Conservation (phyloP, 2,888 invertebrate genomes). For the Cantharis nigra region DNA sequence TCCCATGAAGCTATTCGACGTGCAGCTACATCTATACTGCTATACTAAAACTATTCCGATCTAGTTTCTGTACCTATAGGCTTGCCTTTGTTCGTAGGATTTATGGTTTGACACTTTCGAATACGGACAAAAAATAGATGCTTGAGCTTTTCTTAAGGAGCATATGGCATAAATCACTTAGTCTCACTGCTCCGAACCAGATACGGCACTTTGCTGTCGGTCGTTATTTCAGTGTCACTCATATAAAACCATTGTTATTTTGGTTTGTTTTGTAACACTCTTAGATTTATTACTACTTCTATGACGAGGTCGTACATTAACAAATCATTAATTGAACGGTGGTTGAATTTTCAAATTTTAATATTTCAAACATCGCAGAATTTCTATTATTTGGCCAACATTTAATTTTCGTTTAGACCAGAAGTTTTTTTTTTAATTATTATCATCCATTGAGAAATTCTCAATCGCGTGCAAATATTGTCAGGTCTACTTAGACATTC, state of each 20-base stretch:
- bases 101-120: conserved; percentile 57
- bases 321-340: conserved; percentile 31
- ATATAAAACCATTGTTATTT: conserved; percentile 54
- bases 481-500: background rate
- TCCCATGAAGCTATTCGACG: background rate
- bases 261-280: conserved; percentile 55
- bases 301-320: conserved; percentile 22
- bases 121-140: conserved; percentile 56
- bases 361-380: background rate
- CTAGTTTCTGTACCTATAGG: conserved; percentile 31
- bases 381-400: background rate
- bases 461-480: background rate
- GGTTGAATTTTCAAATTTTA: background rate
- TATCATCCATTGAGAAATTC: background rate
- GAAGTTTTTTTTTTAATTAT: background rate
- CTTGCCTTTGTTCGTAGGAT: conserved; percentile 46
- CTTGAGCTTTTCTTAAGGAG: conserved; percentile 56
- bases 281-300: conserved; percentile 50
- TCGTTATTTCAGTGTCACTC: conserved; percentile 55
- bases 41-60: conserved; percentile 27
- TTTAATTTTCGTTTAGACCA: background rate
- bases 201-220: conserved; percentile 34
- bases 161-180: conserved; percentile 56
- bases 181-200: conserved; percentile 38
- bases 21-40: conserved; percentile 38